Conservation (phyloP, 2,113 vertebrate species). For the Strix aluco region DNA sequence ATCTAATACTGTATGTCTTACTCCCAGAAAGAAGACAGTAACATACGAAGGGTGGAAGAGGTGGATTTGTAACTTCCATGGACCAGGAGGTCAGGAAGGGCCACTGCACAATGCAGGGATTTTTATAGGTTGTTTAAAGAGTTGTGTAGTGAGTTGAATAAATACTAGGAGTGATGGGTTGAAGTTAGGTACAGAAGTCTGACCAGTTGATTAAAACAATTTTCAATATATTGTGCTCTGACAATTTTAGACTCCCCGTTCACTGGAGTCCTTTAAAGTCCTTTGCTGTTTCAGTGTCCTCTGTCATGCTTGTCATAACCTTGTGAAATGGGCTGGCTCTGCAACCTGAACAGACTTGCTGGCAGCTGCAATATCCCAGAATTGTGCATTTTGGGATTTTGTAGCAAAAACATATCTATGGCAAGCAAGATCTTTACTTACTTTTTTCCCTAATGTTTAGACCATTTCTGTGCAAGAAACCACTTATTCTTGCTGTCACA, state of each 20-base stretch:
- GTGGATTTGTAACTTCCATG: background rate
- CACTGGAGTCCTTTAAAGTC: slow-evolving; percentile 1
- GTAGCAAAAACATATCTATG: background rate
- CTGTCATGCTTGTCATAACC: background rate
- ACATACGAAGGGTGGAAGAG: background rate
- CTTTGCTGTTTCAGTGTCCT: background rate
- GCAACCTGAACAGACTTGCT: slow-evolving; percentile 20
- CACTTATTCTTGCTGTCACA: background rate
- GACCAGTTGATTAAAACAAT: background rate
- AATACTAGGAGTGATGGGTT: background rate
- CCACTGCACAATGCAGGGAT: background rate
- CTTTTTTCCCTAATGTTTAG: background rate
- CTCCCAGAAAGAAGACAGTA: background rate
- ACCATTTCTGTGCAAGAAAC: background rate
- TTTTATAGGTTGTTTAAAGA: background rate
- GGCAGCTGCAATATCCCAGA: background rate
- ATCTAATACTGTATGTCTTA: background rate
- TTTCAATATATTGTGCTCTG: background rate
- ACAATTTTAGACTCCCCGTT: background rate
- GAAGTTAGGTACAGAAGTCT: background rate
- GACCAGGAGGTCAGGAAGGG: background rate
- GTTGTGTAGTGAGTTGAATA: background rate
- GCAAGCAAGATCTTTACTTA: background rate
- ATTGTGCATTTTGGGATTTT: slow-evolving; percentile 12
- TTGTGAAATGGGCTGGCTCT: slow-evolving; percentile 16